These are phyloP conservation scores for Chymomyza caudatula DNA, from an alignment of 2,888 invertebrate genomes.

Conservation along the genomic window DNA sequence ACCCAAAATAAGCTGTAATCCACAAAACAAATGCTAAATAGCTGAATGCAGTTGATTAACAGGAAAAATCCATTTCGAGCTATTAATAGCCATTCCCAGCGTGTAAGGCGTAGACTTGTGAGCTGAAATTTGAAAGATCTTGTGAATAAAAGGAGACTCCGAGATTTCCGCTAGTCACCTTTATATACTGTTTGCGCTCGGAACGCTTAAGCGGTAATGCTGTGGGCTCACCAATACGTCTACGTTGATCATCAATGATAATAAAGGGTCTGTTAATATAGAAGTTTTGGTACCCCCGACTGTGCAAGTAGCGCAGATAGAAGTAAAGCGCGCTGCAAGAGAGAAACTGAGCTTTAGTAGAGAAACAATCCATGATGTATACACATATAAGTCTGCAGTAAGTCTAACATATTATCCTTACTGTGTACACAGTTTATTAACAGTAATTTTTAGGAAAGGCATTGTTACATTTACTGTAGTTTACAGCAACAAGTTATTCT, in stretches of 20 bases:
- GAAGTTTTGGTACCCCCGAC: conserved; percentile 85
- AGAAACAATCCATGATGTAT: too few relatives aligned
- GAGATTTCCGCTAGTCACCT: too few relatives aligned
- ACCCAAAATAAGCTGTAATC: conserved; percentile 91
- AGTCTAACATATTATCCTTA: too few relatives aligned
- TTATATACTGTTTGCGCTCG: conserved; percentile 83
- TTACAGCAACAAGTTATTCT: too few relatives aligned
- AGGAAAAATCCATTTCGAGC: conserved; percentile 80
- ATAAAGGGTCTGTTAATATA: conserved; percentile 84
- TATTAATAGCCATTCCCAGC: conserved; percentile 60
- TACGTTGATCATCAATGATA: conserved; percentile 82
- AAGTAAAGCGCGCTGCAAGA: conserved; percentile 83
- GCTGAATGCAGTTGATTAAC: conserved; percentile 83
- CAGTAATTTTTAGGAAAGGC: too few relatives aligned
- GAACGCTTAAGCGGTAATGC: conserved; percentile 84
- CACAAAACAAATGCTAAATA: conserved; percentile 85
- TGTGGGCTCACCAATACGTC: conserved; percentile 81
- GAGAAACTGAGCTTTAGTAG: too few relatives aligned
- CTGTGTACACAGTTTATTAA: too few relatives aligned
- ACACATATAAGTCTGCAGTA: too few relatives aligned
- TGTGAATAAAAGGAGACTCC: conserved; percentile 31
- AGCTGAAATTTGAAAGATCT: conserved; percentile 53
- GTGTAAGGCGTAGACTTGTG: conserved; percentile 63
- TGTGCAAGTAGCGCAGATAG: conserved; percentile 84
- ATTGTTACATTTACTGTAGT: too few relatives aligned